A percentile compares a stretch with the other conserved stretches of the same genome.
Evolutionary conservation across 1,140 invertebrate genomes (phyloP).

Genomic region (Pseudoatta argentina): DNA sequence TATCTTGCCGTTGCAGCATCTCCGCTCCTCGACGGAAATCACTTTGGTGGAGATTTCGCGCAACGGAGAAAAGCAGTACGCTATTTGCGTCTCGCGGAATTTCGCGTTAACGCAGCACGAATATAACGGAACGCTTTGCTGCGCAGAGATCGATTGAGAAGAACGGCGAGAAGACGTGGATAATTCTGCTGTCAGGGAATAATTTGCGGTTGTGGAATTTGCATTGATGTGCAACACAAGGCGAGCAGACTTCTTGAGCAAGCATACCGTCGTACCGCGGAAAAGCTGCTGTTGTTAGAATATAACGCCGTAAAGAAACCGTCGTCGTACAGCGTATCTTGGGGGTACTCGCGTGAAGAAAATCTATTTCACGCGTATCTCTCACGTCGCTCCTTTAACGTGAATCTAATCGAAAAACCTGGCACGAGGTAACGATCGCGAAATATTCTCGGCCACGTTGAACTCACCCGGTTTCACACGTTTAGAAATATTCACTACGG

Average conservation of each 20-base stretch:
- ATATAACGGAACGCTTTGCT: neutral
- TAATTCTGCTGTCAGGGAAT: constrained; percentile 35
- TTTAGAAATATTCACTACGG: neutral
- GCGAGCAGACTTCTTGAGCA: neutral
- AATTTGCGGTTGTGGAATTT: constrained; percentile 47
- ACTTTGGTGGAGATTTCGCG: constrained; percentile 26
- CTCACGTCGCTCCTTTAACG: neutral
- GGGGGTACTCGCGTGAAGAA: neutral
- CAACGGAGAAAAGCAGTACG: neutral
- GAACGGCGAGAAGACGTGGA: constrained; percentile 11
- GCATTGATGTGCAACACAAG: constrained; percentile 42
- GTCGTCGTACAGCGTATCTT: neutral
- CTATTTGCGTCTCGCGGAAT: constrained; percentile 24
- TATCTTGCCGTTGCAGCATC: constrained; percentile 46
- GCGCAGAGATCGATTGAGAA: constrained; percentile 30
- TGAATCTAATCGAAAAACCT: constrained; percentile 36
- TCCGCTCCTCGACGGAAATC: constrained; percentile 24
- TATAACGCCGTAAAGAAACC: neutral
- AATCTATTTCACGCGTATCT: neutral
- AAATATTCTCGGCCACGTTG: neutral
- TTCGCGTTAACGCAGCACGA: constrained; percentile 33
- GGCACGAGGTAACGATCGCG: neutral
- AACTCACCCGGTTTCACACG: neutral
- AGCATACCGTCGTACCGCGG: neutral
- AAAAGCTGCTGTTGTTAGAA: neutral